Evolutionary conservation across 2,888 invertebrate species (phyloP).

Genomic region (Dicyrtoma fusca): DNA sequence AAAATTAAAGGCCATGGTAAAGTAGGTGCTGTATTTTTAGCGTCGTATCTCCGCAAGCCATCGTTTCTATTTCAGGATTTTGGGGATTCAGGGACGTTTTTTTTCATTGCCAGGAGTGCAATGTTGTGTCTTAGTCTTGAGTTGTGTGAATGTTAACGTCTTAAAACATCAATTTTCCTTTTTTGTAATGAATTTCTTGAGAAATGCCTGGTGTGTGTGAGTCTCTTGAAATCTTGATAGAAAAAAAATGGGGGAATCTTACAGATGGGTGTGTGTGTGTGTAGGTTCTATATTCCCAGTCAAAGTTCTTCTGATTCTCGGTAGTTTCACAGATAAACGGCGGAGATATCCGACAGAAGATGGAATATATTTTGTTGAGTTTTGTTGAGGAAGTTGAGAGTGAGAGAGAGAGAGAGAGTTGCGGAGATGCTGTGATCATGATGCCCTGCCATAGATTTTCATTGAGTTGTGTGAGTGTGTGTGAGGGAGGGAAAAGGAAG

Average conservation of each 20-base stretch:
- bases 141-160: background rate
- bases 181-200: background rate
- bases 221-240: background rate
- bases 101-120: too few species aligned
- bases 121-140: too few species aligned
- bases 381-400: too few species aligned
- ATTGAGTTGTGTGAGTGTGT: conserved; percentile 23
- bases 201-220: background rate
- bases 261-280: too few species aligned
- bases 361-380: too few species aligned
- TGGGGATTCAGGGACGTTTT: too few species aligned
- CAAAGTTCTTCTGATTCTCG: too few species aligned
- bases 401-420: conserved; percentile 11
- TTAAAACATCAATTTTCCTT: conserved; percentile 20
- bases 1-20: too few species aligned
- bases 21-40: too few species aligned
- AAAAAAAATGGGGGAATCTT: background rate
- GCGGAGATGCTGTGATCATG: background rate
- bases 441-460: conserved; percentile 34
- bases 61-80: too few species aligned
- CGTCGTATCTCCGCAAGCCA: too few species aligned
- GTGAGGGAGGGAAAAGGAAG: conserved; percentile 25
- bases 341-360: background rate
- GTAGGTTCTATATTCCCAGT: too few species aligned
- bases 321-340: background rate